phyloP scores from a whole-genome alignment of 2,888 invertebrate species.

The Caenorhabditis angaria region DNA sequence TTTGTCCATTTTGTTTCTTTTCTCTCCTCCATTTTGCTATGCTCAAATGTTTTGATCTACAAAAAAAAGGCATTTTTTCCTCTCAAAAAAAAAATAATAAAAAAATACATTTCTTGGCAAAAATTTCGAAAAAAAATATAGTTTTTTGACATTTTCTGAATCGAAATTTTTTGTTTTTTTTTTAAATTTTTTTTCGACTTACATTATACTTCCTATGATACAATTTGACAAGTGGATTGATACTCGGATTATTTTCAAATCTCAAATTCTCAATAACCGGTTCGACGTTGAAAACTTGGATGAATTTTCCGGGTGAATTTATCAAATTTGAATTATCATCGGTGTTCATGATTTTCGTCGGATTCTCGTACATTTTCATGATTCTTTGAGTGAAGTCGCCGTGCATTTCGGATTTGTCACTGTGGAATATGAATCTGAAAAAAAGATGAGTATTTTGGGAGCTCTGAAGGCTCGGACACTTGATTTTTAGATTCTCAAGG shows the following conservation, averaged over 20 bases:
- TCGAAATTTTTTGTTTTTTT: no score
- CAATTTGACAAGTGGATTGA: constrained; percentile 60
- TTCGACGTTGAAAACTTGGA: constrained; percentile 53
- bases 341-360: constrained; percentile 46
- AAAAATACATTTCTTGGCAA: no score
- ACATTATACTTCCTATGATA: constrained; percentile 67
- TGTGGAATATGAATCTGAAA: constrained; percentile 62
- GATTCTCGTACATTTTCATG: constrained; percentile 53
- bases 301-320: constrained; percentile 35
- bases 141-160: no score
- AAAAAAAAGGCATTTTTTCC: neutral
- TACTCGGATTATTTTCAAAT: constrained; percentile 36
- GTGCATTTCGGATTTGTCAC: constrained; percentile 60
- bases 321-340: constrained; percentile 48
- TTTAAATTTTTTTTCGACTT: no score
- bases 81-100: no score
- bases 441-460: neutral
- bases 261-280: constrained; percentile 35
- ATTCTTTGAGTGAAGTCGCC: constrained; percentile 61
- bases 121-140: no score
- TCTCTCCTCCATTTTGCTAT: constrained; percentile 50
- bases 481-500: no score
- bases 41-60: constrained; percentile 60
- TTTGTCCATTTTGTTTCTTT: constrained; percentile 64
- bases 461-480: neutral